Evolutionary conservation across 2,888 invertebrate species (phyloP).

Genomic region (Oasisia sp.): DNA sequence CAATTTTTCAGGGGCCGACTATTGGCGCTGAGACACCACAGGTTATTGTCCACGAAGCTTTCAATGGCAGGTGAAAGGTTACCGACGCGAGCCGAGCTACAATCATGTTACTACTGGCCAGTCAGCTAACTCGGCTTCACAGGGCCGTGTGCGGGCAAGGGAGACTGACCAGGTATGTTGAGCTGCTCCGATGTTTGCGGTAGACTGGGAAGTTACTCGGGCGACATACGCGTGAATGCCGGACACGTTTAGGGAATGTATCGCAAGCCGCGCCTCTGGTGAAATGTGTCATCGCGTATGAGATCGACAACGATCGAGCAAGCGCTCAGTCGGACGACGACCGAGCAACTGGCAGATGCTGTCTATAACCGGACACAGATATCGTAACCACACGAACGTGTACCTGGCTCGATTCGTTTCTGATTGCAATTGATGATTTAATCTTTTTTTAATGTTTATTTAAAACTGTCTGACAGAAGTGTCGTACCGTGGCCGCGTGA

Average conservation of each 20-base stretch:
- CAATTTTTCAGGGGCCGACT: slow-evolving; percentile 17
- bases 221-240: not conserved
- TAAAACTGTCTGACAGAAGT: not conserved
- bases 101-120: slow-evolving; percentile 17
- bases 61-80: slow-evolving; percentile 17
- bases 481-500: not conserved
- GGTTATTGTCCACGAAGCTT: slow-evolving; percentile 17
- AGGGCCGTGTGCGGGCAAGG: slow-evolving; percentile 2
- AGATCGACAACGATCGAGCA: not conserved
- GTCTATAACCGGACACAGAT: not conserved
- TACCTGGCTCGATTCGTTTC: slow-evolving; percentile 1
- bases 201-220: not conserved
- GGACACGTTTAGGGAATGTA: not conserved
- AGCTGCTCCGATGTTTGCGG: slow-evolving; percentile 2
- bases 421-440: not conserved
- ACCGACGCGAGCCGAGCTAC: not conserved
- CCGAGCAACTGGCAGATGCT: slow-evolving; percentile 6
- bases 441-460: not conserved
- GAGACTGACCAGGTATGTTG: not conserved
- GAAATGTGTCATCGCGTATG: slow-evolving; percentile 13
- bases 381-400: not conserved
- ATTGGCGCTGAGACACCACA: slow-evolving; percentile 13
- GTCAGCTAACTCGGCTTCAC: slow-evolving; percentile 6
- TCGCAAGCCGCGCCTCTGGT: slow-evolving; percentile 4
- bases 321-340: not conserved